phyloP scores from a whole-genome alignment of 2,888 invertebrate species.

The Perizoma affinitatum region DNA sequence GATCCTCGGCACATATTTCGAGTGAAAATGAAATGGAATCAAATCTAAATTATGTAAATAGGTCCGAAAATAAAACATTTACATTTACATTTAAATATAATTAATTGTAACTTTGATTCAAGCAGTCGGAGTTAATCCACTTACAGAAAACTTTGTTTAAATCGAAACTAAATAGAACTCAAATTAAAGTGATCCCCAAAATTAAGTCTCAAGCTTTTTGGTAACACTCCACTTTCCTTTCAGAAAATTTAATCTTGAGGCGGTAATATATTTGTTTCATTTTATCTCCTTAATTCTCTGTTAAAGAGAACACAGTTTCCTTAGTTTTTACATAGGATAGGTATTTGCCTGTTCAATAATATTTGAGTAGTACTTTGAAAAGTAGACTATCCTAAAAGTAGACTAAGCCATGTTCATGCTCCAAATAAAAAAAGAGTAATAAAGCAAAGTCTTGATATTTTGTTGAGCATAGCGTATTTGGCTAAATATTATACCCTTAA shows the following conservation, averaged over 20 bases:
- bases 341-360: no score
- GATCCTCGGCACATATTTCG: no score
- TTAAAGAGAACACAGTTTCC: no score
- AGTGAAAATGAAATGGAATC: neutral
- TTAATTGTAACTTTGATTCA: conserved; percentile 1
- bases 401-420: no score
- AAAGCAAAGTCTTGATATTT: no score
- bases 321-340: no score
- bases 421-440: no score
- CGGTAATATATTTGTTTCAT: neutral
- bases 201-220: neutral
- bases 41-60: neutral
- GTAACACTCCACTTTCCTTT: neutral
- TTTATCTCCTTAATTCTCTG: neutral
- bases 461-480: no score
- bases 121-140: conserved; percentile 14
- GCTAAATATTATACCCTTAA: no score
- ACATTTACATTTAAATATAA: conserved; percentile 8
- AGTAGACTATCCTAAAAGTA: no score
- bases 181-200: conserved; percentile 6
- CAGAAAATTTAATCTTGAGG: neutral
- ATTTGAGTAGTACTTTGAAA: no score
- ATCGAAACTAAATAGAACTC: conserved; percentile 12
- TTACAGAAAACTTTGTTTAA: conserved; percentile 10
- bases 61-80: neutral